Evolutionary conservation across 2,797 vertebrate genomes (phyloP).

Genomic region (Ibycter americanus): DNA sequence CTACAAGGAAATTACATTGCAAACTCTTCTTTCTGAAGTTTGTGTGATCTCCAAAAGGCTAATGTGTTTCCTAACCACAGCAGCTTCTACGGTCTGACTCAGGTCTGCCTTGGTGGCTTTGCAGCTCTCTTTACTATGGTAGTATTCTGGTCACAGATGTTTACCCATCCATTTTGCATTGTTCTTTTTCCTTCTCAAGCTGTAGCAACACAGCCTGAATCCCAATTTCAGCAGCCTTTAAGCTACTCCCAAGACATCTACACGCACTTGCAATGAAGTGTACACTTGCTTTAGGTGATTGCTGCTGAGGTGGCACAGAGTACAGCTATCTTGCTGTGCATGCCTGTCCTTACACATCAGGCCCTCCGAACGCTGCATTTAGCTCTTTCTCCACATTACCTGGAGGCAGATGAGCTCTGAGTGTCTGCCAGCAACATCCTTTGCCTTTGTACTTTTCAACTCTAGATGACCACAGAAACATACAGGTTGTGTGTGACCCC

Average conservation of each 20-base stretch:
- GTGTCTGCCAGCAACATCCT: not conserved
- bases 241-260: not conserved
- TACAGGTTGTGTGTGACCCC: not conserved
- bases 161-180: not conserved
- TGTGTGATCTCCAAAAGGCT: not conserved
- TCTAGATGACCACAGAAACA: not conserved
- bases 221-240: not conserved
- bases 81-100: not conserved
- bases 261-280: not conserved
- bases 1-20: not conserved
- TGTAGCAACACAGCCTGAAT: not conserved
- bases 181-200: not conserved
- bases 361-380: not conserved
- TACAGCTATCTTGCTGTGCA: not conserved
- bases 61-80: not conserved
- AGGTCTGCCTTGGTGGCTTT: not conserved
- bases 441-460: not conserved
- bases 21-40: not conserved
- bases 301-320: not conserved
- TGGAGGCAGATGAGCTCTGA: not conserved
- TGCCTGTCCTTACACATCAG: not conserved
- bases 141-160: not conserved
- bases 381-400: not conserved
- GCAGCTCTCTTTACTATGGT: not conserved
- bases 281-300: not conserved